A percentile compares a stretch with the other conserved stretches of the same genome.
These are phyloP conservation scores for Rattus norvegicus DNA, from an alignment of 2,113 vertebrate genomes.

Conservation along the genomic window DNA sequence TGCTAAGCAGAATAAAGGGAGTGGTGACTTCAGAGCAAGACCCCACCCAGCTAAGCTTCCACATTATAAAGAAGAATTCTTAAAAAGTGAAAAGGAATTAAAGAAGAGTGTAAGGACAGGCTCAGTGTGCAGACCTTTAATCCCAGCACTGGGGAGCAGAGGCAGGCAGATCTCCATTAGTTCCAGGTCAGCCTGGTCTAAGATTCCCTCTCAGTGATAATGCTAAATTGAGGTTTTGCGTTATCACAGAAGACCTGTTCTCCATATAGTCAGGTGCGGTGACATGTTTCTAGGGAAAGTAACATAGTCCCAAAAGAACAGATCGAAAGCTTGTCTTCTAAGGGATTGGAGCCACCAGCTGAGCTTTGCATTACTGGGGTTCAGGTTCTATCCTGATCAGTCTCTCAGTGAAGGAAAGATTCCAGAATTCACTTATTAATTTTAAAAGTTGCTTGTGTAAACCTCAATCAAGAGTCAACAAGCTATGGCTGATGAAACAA, in stretches of 20 bases:
- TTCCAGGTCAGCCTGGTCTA: neutral
- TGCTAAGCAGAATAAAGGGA: neutral
- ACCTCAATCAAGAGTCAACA: neutral
- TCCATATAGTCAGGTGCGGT: neutral
- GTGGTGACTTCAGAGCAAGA: neutral
- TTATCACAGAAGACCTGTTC: neutral
- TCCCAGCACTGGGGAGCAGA: neutral
- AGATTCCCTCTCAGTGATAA: neutral
- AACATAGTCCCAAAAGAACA: neutral
- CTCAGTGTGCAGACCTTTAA: neutral
- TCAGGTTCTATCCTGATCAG: neutral
- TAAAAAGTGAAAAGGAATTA: neutral
- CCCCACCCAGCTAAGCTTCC: neutral
- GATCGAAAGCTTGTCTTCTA: neutral
- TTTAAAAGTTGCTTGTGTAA: slow-evolving; percentile 50
- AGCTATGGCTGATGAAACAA: neutral
- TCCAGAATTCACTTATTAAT: neutral
- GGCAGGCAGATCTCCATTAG: neutral
- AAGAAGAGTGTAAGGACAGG: neutral
- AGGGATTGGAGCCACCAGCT: neutral
- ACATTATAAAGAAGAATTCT: neutral
- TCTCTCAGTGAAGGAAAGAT: neutral
- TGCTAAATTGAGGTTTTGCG: neutral
- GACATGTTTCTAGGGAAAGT: neutral
- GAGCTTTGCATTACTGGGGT: neutral